Evolutionary conservation across 2,888 invertebrate genomes (phyloP), one percentile per base, ranked within the genome.

Genomic region (Adela reaumurella): DNA sequence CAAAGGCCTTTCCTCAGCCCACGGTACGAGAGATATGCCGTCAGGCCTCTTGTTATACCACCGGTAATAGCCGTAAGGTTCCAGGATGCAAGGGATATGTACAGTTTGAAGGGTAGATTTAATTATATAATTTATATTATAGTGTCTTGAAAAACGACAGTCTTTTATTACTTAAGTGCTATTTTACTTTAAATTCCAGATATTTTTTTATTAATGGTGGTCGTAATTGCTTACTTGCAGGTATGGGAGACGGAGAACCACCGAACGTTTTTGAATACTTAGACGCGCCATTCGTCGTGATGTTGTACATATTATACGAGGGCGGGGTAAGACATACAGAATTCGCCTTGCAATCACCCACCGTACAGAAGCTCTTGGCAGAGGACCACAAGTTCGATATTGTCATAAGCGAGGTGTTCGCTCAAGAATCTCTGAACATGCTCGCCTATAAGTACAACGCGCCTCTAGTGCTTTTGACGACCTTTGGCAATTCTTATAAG

Each of bases 391-490:
- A 53, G 10, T 52, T 54, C 24, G 55, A 55, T 46, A 17, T 54
- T 1, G 55, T 55, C 1, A 41, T 55, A 11, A 48, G 45, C 2
- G 55, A 55, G 46, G 6, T 54, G 17, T 55, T 55, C 17, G 53
- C 49, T 20, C 54, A 54, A 35, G 55, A 55, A 43, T 49, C 51
- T 8, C 47, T 54, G 8, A 53, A 55, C 28, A 54, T 54, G 53
- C 52, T 55, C 16, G 54, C 55, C 10, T 53, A 54, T 46, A 53
- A 52, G 46, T 55, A 54, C 49, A 54, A 53, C 24, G 54, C 55
- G 3, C 55, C 55, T 8, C 47, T 53, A 0, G 51, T 54, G 11
- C 46, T 55, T 19, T 46, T 54, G 17, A 54, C 52, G 10, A 52
- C 55, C 6, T 54, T 52, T 45, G 54, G 55, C 6, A 55, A 55